Conservation (phyloP, 1,140 invertebrate genomes). For the Cydia pomonella region DNA sequence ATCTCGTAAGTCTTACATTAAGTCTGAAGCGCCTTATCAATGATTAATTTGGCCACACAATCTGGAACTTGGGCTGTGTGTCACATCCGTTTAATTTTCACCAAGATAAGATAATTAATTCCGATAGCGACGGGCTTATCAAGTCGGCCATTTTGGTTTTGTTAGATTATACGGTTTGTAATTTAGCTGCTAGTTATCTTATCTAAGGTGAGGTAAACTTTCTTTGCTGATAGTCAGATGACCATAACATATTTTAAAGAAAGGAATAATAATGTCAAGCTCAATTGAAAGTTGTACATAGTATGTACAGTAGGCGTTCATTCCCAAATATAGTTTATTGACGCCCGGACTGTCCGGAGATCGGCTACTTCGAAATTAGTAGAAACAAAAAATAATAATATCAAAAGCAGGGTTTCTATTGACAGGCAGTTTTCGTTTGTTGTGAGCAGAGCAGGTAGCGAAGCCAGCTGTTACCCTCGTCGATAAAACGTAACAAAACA, state of each 20-base stretch:
- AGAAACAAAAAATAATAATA: conserved; percentile 61
- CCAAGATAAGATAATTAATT: conserved; percentile 64
- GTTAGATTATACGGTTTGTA: conserved; percentile 23
- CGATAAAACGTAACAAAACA: conserved; percentile 60
- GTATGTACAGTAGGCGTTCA: too few relatives aligned
- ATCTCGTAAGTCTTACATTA: neutral
- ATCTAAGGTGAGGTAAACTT: conserved; percentile 21
- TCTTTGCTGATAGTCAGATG: neutral
- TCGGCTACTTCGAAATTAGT: conserved; percentile 1
- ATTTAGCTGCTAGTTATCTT: conserved; percentile 19
- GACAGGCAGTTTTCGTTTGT: conserved; percentile 65
- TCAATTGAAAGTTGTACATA: too few relatives aligned
- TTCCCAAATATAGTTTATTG: neutral
- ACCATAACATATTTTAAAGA: neutral
- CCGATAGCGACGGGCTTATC: conserved; percentile 52
- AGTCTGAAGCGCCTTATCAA: conserved; percentile 54
- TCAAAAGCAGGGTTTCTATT: conserved; percentile 54
- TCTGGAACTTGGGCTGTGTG: conserved; percentile 59
- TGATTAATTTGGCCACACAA: conserved; percentile 72
- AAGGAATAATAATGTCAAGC: too few relatives aligned
- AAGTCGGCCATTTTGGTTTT: conserved; percentile 36
- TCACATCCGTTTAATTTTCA: conserved; percentile 68
- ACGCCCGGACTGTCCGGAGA: neutral
- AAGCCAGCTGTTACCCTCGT: conserved; percentile 66
- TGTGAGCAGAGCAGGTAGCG: conserved; percentile 72